Percentiles rank a stretch among this genome's conserved stretches.
Evolutionary conservation across 2,888 invertebrate species (phyloP).

Genomic region (Pristionchus mayeri): DNA sequence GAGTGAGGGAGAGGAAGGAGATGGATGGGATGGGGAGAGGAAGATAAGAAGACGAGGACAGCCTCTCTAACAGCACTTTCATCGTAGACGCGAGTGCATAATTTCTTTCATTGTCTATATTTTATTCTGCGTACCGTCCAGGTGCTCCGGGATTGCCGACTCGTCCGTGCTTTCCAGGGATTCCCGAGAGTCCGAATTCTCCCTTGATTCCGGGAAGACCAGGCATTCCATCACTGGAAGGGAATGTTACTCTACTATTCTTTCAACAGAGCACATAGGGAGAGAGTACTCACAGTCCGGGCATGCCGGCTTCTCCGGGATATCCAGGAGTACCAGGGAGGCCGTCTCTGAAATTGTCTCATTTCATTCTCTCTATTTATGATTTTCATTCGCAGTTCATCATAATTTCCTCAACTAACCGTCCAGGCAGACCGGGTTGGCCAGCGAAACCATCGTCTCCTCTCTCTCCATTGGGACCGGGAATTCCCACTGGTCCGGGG

Average conservation of each 20-base stretch:
- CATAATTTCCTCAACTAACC: neutral
- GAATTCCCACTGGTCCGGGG: slow-evolving; percentile 66
- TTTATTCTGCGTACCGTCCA: slow-evolving; percentile 54
- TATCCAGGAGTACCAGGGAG: slow-evolving; percentile 72
- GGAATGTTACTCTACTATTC: too few relatives aligned
- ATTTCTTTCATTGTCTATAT: slow-evolving; percentile 35
- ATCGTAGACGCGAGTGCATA: too few relatives aligned
- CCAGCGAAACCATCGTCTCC: slow-evolving; percentile 67
- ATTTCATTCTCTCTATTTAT: neutral
- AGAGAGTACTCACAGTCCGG: slow-evolving; percentile 53
- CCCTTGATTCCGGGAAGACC: slow-evolving; percentile 81
- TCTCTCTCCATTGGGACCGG: slow-evolving; percentile 67
- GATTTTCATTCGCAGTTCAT: too few relatives aligned
- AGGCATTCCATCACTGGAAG: slow-evolving; percentile 67
- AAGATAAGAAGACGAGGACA: too few relatives aligned
- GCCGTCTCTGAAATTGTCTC: slow-evolving; percentile 64
- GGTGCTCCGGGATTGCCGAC: slow-evolving; percentile 61
- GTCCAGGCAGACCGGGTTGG: slow-evolving; percentile 68
- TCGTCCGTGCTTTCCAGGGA: slow-evolving; percentile 74
- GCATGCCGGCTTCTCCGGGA: slow-evolving; percentile 62
- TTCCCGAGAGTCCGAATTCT: slow-evolving; percentile 77
- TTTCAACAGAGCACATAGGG: too few relatives aligned
- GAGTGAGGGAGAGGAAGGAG: too few relatives aligned
- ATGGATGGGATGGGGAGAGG: too few relatives aligned
- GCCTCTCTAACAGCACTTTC: too few relatives aligned